Evolutionary conservation across 2,888 invertebrate species (phyloP), one percentile per base, ranked within the genome.

Genomic region (Drosophila picticornis): DNA sequence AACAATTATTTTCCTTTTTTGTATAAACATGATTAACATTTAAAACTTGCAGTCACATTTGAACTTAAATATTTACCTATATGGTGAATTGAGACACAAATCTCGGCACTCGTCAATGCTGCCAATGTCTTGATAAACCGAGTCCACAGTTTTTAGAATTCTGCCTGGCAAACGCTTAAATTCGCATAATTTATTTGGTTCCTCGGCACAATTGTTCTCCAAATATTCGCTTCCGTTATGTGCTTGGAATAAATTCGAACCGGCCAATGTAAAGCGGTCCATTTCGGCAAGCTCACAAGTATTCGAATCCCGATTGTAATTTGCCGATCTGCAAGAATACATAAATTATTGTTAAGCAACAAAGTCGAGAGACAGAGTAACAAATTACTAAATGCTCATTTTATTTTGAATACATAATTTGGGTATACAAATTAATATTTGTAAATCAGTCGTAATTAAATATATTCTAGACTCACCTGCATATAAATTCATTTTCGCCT

Each of bases 151-250:
- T 94, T 98, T 98, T 81, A 98, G 94, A 88, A 98, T 98, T 91
- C 97, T 96, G 27, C 98, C 98, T 59, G 95, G 95, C 93, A 97
- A 95, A 92, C 97, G 97, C 94, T 98, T 97, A 94, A 98, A 98
- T 94, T 98, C 98, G 94, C 98, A 98, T 77, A 98, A 94, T 93
- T 97, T 98, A 58, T 97, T 97, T 27, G 98, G 98, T 91, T 98
- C 98, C 91, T 97, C 97, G 48, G 98, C 97, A 93, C 98, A 98
- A 93, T 98, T 97, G 94, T 98, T 98, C 93, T 98, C 98, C 94
- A 98, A 95, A 94, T 97, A 98, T 92, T 98, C 97, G 91, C 91
- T 94, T 94, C 95, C 95, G 93, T 95, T 95, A 81, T 95, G 95
- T 69, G 95, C 94, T 92, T 97, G 95, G 93, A 96, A 96, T 94